phyloP scores from a whole-genome alignment of 1,140 invertebrate species.

The Hypsibius dujardini region DNA sequence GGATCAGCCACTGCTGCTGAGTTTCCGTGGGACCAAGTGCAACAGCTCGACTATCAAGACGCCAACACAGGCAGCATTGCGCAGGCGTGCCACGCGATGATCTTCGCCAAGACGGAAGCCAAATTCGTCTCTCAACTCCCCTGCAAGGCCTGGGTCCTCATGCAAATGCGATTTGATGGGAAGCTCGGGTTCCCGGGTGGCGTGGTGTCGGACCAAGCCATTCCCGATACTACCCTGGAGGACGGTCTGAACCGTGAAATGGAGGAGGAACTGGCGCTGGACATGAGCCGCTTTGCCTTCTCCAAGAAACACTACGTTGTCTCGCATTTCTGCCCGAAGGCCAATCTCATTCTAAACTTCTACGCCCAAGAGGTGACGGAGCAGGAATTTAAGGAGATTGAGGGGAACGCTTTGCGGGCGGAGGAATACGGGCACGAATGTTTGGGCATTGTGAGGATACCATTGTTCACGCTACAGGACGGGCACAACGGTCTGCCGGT shows the following conservation, averaged over 20 bases:
- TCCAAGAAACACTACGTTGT: constrained; percentile 28
- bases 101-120: background rate
- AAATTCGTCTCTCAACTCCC: background rate
- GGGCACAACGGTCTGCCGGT: constrained; percentile 37
- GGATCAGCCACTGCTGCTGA: background rate
- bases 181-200: constrained; percentile 43
- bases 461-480: constrained; percentile 40
- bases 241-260: constrained; percentile 36
- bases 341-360: constrained; percentile 37
- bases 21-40: constrained; percentile 10
- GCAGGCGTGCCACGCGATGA: constrained; percentile 10
- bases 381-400: constrained; percentile 32
- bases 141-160: constrained; percentile 1
- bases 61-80: constrained; percentile 7
- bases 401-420: constrained; percentile 30
- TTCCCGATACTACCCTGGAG: constrained; percentile 27
- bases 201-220: constrained; percentile 36
- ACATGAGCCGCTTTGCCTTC: constrained; percentile 27
- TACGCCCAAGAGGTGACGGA: constrained; percentile 35
- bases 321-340: constrained; percentile 28
- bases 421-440: constrained; percentile 37
- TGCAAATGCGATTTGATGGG: constrained; percentile 36
- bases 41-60: background rate
- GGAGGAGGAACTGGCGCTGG: constrained; percentile 39
- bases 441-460: constrained; percentile 36